These are phyloP conservation scores for Chionomys nivalis DNA, from an alignment of 2,113 vertebrate genomes.

Conservation along the genomic window DNA sequence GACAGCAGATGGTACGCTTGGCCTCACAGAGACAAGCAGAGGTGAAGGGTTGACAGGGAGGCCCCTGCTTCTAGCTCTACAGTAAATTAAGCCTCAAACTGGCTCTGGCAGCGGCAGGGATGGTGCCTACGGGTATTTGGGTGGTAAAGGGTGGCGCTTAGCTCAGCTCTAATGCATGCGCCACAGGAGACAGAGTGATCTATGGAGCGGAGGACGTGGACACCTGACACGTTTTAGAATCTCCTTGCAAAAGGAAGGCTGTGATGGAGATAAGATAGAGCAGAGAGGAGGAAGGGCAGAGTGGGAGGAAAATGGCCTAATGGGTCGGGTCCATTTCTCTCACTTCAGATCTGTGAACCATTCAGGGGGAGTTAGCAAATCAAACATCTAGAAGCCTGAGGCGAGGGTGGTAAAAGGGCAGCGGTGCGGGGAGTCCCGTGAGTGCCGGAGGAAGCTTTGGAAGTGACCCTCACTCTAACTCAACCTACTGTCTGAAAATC, in stretches of 20 bases:
- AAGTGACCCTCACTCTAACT: slow-evolving; percentile 23
- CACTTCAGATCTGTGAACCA: slow-evolving; percentile 52
- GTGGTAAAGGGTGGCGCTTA: slow-evolving; percentile 53
- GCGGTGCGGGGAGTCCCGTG: neutral
- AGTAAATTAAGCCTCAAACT: slow-evolving; percentile 65
- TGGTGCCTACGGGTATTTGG: neutral
- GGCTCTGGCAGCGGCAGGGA: slow-evolving; percentile 18
- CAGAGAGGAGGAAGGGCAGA: neutral
- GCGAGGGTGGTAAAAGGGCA: neutral
- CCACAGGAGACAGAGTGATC: slow-evolving; percentile 40
- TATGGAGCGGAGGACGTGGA: neutral
- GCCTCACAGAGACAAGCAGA: neutral
- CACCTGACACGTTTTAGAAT: neutral
- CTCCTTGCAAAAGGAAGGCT: slow-evolving; percentile 66
- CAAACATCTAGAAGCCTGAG: slow-evolving; percentile 64
- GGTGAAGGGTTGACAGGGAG: neutral
- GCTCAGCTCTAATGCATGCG: slow-evolving; percentile 26
- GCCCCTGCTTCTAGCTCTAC: slow-evolving; percentile 23
- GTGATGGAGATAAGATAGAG: slow-evolving; percentile 49
- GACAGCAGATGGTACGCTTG: fast-evolving
- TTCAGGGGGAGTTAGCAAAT: slow-evolving; percentile 31
- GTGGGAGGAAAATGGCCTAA: neutral
- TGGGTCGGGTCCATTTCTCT: neutral
- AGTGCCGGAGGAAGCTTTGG: neutral
- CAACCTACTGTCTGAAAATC: neutral